Evolutionary conservation across 2,797 vertebrate genomes (phyloP).

Genomic region (Peromyscus attwateri): DNA sequence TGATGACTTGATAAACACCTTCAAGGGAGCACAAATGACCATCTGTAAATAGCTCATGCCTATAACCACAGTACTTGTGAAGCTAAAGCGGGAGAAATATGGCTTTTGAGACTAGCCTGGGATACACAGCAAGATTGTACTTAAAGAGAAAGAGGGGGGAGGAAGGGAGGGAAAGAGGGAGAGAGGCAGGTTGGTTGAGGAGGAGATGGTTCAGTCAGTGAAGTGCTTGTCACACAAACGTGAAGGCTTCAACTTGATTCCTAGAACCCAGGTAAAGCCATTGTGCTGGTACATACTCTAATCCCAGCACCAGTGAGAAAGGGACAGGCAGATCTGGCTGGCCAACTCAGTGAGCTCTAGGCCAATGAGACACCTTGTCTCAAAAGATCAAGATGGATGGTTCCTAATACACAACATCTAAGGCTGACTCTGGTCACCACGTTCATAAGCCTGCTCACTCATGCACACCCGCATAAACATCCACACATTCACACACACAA

Average conservation of each 20-base stretch:
- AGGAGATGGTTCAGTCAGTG: not conserved
- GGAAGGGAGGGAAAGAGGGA: accelerated
- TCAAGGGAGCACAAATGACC: not conserved
- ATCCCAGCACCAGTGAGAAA: not conserved
- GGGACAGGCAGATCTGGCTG: not conserved
- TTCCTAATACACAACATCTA: not conserved
- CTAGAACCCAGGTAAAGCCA: not conserved
- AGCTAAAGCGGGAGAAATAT: not conserved
- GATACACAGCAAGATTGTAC: not conserved
- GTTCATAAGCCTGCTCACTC: not conserved
- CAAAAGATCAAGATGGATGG: not conserved
- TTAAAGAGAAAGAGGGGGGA: not conserved
- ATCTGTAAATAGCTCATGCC: not conserved
- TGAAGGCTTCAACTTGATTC: not conserved
- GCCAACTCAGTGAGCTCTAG: not conserved
- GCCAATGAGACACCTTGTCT: not conserved
- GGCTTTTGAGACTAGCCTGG: not conserved
- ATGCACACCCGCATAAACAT: not conserved
- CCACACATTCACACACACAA: not conserved
- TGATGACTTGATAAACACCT: not conserved
- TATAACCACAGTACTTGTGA: not conserved
- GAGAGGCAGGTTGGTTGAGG: too few species aligned
- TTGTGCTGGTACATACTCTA: not conserved
- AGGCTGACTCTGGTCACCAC: not conserved
- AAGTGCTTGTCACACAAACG: not conserved